These are phyloP conservation scores for Drosophila yakuba DNA, from an alignment of 1,140 invertebrate genomes.

Conservation along the genomic window DNA sequence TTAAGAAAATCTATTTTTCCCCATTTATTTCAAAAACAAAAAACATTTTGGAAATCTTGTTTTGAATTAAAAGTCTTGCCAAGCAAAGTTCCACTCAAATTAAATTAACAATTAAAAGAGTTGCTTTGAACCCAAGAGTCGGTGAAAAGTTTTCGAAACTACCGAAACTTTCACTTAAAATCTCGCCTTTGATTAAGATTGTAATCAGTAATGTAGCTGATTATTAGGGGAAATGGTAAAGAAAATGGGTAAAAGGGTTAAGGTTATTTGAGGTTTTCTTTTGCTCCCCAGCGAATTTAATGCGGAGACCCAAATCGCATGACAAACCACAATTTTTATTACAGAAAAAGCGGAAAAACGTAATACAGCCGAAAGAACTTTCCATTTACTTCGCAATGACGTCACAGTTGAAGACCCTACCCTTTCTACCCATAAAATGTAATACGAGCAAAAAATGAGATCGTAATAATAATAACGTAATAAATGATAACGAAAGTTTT, in stretches of 20 bases:
- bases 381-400: constrained; percentile 71
- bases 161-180: constrained; percentile 24
- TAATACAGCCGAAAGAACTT: constrained; percentile 55
- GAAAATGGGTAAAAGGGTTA: constrained; percentile 14
- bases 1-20: neutral
- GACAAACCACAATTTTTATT: constrained; percentile 76
- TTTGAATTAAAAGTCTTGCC: neutral
- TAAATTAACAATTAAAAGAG: neutral
- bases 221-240: constrained; percentile 13
- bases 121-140: neutral
- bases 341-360: constrained; percentile 58
- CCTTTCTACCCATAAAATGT: constrained; percentile 1
- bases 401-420: constrained; percentile 40
- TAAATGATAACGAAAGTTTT: constrained; percentile 52
- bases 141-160: constrained; percentile 3
- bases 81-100: neutral
- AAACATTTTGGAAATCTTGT: too few species aligned
- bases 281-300: neutral
- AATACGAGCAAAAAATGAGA: constrained; percentile 5
- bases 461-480: constrained; percentile 45
- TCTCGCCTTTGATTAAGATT: constrained; percentile 38
- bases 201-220: constrained; percentile 25
- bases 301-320: constrained; percentile 60
- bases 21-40: too few species aligned
- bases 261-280: constrained; percentile 2